Evolutionary conservation across 2,113 vertebrate species (phyloP).

Genomic region (Telmatochromis bifrenatus): DNA sequence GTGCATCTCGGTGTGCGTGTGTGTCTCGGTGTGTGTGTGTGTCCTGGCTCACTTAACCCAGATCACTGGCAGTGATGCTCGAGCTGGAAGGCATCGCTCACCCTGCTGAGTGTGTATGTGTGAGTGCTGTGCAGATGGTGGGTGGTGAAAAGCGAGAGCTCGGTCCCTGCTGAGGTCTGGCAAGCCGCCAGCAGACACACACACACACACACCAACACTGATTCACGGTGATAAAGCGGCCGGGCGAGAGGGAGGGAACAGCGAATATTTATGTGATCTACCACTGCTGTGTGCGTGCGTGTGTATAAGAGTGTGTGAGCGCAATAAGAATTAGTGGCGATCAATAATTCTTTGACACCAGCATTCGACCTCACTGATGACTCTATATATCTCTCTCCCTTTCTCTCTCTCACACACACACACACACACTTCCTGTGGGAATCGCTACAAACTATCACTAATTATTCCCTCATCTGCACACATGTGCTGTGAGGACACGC

Average conservation of each 20-base stretch:
- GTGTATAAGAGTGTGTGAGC: background rate
- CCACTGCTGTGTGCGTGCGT: background rate
- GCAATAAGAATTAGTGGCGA: conserved; percentile 34
- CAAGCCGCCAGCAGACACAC: background rate
- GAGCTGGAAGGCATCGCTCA: conserved; percentile 32
- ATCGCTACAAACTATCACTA: conserved; percentile 17
- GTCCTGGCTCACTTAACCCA: background rate
- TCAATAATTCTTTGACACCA: conserved; percentile 55
- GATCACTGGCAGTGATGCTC: conserved; percentile 13
- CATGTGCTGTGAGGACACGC: background rate
- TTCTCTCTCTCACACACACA: background rate
- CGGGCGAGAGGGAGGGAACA: background rate
- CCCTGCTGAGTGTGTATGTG: conserved; percentile 20
- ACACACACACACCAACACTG: conserved; percentile 5
- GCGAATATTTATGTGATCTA: conserved; percentile 32
- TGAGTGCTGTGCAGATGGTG: conserved; percentile 49
- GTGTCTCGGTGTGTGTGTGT: background rate
- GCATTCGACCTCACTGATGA: conserved; percentile 42
- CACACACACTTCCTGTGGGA: conserved; percentile 4
- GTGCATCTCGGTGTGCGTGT: background rate
- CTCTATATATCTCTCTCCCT: conserved; percentile 25
- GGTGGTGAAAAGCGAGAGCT: conserved; percentile 46
- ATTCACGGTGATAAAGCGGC: conserved; percentile 32
- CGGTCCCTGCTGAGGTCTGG: conserved; percentile 45
- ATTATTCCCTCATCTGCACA: conserved; percentile 33